Percentiles rank a stretch among this genome's conserved stretches.
Evolutionary conservation across 2,797 vertebrate species (phyloP).

Genomic region (Brotula barbata): DNA sequence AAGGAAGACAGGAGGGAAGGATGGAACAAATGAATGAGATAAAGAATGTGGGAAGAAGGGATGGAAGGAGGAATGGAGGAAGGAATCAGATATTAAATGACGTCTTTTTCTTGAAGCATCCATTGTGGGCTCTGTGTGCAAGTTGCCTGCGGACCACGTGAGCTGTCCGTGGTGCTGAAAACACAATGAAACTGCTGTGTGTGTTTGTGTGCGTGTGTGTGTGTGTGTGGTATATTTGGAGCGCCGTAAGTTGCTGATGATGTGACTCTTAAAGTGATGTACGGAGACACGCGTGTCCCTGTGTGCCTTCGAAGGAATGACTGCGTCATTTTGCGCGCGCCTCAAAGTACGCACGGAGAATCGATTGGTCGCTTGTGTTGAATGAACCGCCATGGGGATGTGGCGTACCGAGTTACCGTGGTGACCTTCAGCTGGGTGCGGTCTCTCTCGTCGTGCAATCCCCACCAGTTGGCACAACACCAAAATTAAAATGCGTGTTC

Average conservation of each 20-base stretch:
- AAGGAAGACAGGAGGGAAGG: background rate
- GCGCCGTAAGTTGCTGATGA: too few species aligned
- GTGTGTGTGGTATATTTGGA: too few species aligned
- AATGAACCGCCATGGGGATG: conserved; percentile 17
- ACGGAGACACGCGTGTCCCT: background rate
- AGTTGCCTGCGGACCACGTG: too few species aligned
- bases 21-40: background rate
- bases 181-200: too few species aligned
- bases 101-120: too few species aligned
- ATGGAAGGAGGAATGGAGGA: too few species aligned
- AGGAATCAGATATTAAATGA: too few species aligned
- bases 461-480: conserved; percentile 67
- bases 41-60: too few species aligned
- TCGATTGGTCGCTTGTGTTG: background rate
- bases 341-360: conserved; percentile 13
- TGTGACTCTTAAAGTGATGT: too few species aligned
- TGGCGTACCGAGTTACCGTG: conserved; percentile 39
- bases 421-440: conserved; percentile 71
- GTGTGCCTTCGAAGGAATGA: background rate
- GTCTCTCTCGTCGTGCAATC: conserved; percentile 63
- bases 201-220: too few species aligned
- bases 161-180: too few species aligned
- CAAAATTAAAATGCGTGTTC: conserved; percentile 74
- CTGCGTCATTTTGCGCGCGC: background rate
- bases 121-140: too few species aligned